Conservation (phyloP, 2,797 vertebrate species). For the Anniella stebbinsi region DNA sequence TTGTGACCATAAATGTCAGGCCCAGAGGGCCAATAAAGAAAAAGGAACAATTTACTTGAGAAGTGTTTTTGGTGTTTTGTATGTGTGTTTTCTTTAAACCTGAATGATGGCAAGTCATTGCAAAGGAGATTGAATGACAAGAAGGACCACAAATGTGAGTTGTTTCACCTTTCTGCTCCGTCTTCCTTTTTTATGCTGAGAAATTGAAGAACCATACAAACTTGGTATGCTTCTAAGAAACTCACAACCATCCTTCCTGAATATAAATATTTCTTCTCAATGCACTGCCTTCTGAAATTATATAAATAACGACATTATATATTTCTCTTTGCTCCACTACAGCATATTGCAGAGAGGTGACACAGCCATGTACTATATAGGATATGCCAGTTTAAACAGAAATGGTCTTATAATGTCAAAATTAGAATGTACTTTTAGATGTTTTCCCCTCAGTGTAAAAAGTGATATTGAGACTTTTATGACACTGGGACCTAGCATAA, state of each 20-base stretch:
- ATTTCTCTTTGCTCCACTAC: constrained; percentile 28
- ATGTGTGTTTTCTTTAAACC: neutral
- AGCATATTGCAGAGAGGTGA: constrained; percentile 18
- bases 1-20: constrained; percentile 1
- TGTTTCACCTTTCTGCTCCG: neutral
- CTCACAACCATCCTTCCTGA: neutral
- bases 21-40: rapidly evolving
- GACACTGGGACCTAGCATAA: neutral
- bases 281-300: constrained; percentile 47
- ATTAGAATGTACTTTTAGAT: neutral
- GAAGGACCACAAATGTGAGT: neutral
- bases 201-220: neutral
- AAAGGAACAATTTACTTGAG: constrained; percentile 22
- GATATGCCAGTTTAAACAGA: constrained; percentile 34
- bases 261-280: constrained; percentile 29
- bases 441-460: neutral
- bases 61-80: neutral
- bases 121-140: neutral
- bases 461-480: neutral
- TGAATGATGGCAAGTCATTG: constrained; percentile 15
- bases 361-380: neutral
- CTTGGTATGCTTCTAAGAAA: neutral
- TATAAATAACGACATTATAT: constrained; percentile 45
- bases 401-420: constrained; percentile 39
- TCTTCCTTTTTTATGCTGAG: neutral